Evolutionary conservation across 2,113 vertebrate genomes (phyloP).

Genomic region (Lepus timidus): DNA sequence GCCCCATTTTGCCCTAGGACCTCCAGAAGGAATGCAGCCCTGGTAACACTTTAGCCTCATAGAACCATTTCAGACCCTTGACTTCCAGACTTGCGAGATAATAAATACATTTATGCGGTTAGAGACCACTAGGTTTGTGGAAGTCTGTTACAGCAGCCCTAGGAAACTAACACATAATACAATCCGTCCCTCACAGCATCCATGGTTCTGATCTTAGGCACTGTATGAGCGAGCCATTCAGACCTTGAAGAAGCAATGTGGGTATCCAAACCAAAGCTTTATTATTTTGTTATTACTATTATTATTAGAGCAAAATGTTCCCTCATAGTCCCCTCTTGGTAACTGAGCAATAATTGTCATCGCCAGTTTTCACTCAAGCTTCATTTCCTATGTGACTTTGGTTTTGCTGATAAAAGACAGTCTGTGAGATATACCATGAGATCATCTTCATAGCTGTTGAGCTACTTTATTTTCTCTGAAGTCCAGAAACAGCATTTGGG

Average conservation of each 20-base stretch:
- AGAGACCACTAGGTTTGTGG: background rate
- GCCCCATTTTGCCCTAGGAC: background rate
- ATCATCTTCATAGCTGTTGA: background rate
- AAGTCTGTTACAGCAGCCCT: background rate
- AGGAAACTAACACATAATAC: background rate
- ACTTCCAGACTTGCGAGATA: background rate
- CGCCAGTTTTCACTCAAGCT: background rate
- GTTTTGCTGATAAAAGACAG: background rate
- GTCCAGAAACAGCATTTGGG: background rate
- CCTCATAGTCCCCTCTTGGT: background rate
- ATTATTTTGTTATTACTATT: background rate
- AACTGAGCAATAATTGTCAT: background rate
- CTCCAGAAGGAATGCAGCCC: background rate
- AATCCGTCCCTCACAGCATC: background rate
- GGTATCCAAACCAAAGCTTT: background rate
- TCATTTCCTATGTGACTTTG: background rate
- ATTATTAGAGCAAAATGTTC: slow-evolving; percentile 33
- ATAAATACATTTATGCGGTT: background rate
- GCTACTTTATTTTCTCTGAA: background rate
- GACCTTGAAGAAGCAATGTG: background rate
- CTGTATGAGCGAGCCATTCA: background rate
- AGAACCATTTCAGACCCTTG: background rate
- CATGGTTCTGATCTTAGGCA: background rate
- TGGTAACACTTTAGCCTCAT: background rate
- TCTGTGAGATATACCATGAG: background rate